Percentiles rank a stretch among this genome's conserved stretches.
Conservation (phyloP, 2,797 vertebrate genomes). For the Sebastes hubbsi region DNA sequence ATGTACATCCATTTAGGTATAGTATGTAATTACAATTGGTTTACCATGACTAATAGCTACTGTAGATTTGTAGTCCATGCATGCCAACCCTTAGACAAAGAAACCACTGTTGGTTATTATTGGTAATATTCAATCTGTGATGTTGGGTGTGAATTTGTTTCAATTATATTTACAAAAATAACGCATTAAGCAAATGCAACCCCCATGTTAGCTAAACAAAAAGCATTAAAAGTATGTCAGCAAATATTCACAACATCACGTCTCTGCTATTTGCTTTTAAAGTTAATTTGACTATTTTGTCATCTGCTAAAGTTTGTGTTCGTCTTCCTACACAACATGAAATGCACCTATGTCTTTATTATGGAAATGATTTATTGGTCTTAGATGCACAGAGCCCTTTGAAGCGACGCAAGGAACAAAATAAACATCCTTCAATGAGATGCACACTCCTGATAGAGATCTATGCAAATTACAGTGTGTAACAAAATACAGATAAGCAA, state of each 20-base stretch:
- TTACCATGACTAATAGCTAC: constrained; percentile 5
- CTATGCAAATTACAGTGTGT: constrained; percentile 64
- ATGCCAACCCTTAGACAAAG: neutral
- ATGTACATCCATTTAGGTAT: neutral
- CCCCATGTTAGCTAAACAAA: neutral
- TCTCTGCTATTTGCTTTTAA: neutral
- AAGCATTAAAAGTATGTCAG: neutral
- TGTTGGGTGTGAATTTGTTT: neutral
- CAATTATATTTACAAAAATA: neutral
- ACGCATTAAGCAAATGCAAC: neutral
- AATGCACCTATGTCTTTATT: constrained; percentile 4
- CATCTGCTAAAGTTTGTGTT: neutral
- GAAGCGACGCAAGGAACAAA: constrained; percentile 29
- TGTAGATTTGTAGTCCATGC: neutral
- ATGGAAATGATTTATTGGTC: constrained; percentile 24
- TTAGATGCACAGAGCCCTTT: constrained; percentile 26
- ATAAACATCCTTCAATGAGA: constrained; percentile 51
- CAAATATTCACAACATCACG: neutral
- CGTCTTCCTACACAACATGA: neutral
- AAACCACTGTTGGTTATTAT: neutral
- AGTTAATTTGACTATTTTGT: neutral
- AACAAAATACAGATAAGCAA: constrained; percentile 66
- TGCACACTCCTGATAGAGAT: constrained; percentile 54
- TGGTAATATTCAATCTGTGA: neutral
- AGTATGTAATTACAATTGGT: neutral